Percentiles rank a stretch among this genome's conserved stretches.
These are phyloP conservation scores for Sigmodon hispidus DNA, from an alignment of 2,113 vertebrate species.

Conservation along the genomic window DNA sequence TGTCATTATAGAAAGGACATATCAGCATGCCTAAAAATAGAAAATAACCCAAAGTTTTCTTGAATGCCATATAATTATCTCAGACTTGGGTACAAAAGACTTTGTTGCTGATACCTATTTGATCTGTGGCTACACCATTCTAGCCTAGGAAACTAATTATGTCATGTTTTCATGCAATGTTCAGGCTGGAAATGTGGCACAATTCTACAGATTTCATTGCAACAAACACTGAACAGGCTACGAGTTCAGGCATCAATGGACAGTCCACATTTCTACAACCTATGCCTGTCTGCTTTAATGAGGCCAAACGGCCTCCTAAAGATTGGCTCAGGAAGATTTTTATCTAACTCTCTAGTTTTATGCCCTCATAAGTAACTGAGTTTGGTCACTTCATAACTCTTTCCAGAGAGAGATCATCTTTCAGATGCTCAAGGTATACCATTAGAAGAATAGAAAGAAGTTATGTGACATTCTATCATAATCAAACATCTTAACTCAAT, in stretches of 20 bases:
- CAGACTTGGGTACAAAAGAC: not conserved
- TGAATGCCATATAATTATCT: not conserved
- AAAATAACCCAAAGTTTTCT: not conserved
- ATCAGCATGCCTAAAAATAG: not conserved
- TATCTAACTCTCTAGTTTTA: not conserved
- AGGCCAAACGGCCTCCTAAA: not conserved
- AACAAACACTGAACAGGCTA: not conserved
- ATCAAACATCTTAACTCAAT: no score
- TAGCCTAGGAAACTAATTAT: not conserved
- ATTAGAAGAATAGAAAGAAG: not conserved
- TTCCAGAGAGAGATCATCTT: not conserved
- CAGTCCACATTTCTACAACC: not conserved
- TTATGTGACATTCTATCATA: not conserved
- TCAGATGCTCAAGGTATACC: not conserved
- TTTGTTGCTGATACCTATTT: not conserved
- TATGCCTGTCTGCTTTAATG: not conserved
- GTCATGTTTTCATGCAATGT: not conserved
- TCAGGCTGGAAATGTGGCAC: not conserved
- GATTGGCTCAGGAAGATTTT: not conserved
- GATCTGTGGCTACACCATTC: not conserved
- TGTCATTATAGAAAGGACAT: conserved; percentile 12
- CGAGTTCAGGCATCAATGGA: not conserved
- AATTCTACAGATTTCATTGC: not conserved
- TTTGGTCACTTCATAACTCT: not conserved
- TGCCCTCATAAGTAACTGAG: not conserved